Evolutionary conservation across 2,888 invertebrate genomes (phyloP).

Genomic region (Melangyna quadrimaculata): DNA sequence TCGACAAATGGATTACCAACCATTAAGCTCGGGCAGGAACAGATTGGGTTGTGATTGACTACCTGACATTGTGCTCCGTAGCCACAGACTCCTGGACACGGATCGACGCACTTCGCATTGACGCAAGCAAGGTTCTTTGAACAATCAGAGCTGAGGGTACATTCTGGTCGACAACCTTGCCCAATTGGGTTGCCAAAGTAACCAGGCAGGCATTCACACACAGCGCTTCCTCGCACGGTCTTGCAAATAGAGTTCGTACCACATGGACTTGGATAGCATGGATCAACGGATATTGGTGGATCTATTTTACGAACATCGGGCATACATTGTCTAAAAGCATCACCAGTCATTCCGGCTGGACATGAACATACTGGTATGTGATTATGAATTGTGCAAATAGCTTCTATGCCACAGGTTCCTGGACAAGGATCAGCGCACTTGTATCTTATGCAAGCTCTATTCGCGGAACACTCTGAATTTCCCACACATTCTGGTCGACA

Average conservation of each 20-base stretch:
- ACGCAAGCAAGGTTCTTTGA: constrained; percentile 88
- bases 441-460: constrained; percentile 90
- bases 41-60: constrained; percentile 92
- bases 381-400: constrained; percentile 89
- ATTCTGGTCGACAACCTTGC: constrained; percentile 90
- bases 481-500: constrained; percentile 93
- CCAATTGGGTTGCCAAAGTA: constrained; percentile 86
- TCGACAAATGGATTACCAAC: constrained; percentile 91
- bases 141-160: constrained; percentile 91
- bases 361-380: constrained; percentile 86
- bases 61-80: constrained; percentile 89
- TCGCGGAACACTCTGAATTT: constrained; percentile 92
- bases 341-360: constrained; percentile 84
- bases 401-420: constrained; percentile 91
- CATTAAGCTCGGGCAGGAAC: constrained; percentile 87
- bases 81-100: constrained; percentile 91
- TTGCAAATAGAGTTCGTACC: constrained; percentile 89
- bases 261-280: constrained; percentile 89
- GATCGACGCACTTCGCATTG: constrained; percentile 90
- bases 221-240: constrained; percentile 82
- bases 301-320: constrained; percentile 75
- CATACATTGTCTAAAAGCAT: constrained; percentile 84
- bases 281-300: constrained; percentile 79
- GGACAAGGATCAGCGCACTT: constrained; percentile 92
- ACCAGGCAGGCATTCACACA: constrained; percentile 89